Base-by-base conservation (phyloP, 1,140 invertebrate genomes). In the Calycopis cecrops region DNA sequence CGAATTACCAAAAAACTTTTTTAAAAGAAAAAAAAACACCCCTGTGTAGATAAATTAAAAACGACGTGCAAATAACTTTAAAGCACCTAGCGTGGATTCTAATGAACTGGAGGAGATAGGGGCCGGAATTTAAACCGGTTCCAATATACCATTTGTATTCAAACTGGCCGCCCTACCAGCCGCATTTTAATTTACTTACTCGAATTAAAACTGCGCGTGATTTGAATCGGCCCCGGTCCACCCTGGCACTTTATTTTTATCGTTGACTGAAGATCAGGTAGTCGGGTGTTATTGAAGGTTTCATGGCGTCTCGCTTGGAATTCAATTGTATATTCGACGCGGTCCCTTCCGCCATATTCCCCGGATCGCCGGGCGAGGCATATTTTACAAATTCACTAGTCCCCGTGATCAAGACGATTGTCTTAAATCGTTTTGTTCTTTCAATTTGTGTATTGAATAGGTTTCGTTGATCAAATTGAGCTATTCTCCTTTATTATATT, bases 121-220 rank as follows among this genome's bases (percentile, higher is more conserved):
- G 54, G 55, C 56, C 34, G 49, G 70, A 82, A 83, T 81, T 80
- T 78, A 80, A 82, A 83, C 73, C 59, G 69, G 65, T 66, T 67
- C 59, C 63, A 72, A 76, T 73, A 79, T 73, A 84, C 71, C 79
- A 84, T 86, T 86, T 86, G 83, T 86, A 86, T 86, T 86, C 83
- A 83, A 79, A 81, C 71, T 61, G 63, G 55, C 59, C 42, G 40
- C 40, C 60, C 61, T 63, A 65, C 68, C 70, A 59, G 83, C 83
- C 83, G 69, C 80, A 79, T 81, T 84, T 86, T 86, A 86, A 86
- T 86, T 86, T 86, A 86, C 83, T 86, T 84, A 83, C 71, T 72
- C 64, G 77, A 81, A 85, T 85, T 85, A 85, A 85, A 82, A 85
- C 48, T 73, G 80, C 72, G 79, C 82, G 82, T 85, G 82, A 74